Conservation (phyloP, 37 sponge, comb jelly and placozoan genomes). For the Diacarnus erythraeanus region DNA sequence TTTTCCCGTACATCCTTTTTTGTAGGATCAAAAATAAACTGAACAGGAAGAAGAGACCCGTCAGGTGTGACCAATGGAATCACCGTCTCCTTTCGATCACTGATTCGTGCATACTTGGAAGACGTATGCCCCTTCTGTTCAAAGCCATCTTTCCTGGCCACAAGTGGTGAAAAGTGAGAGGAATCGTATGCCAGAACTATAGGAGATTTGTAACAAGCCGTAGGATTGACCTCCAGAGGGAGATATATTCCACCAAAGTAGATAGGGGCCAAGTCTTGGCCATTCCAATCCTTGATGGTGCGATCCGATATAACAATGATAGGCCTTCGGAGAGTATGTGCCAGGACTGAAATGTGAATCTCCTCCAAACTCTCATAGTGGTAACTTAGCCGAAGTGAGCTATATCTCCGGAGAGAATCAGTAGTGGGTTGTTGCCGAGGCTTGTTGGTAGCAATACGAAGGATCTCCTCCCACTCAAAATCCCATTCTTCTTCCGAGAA, state of each 20-base stretch:
- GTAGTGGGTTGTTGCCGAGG: conserved; percentile 38
- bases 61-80: conserved; percentile 84
- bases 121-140: conserved; percentile 8
- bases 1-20: conserved; percentile 37
- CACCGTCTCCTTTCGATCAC: conserved; percentile 47
- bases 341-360: conserved; percentile 90
- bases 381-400: conserved; percentile 48
- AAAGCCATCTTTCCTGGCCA: conserved; percentile 57
- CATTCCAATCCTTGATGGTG: conserved; percentile 60
- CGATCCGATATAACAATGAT: conserved; percentile 87
- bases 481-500: conserved; percentile 92
- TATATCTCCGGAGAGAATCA: conserved; percentile 22
- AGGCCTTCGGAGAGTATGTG: conserved; percentile 85
- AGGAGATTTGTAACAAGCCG: conserved; percentile 85
- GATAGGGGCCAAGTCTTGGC: conserved; percentile 85
- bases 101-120: conserved; percentile 1
- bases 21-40: conserved; percentile 72
- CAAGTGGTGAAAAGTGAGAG: conserved; percentile 92
- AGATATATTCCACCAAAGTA: conserved; percentile 96
- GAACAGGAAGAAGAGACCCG: conserved; percentile 76
- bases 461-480: conserved; percentile 85
- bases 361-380: conserved; percentile 95
- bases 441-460: conserved; percentile 73
- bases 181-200: conserved; percentile 88
- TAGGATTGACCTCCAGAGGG: conserved; percentile 81